Evolutionary conservation across 2,888 invertebrate genomes (phyloP), one percentile per base, ranked within the genome.

Genomic region (Orgyia antiqua): DNA sequence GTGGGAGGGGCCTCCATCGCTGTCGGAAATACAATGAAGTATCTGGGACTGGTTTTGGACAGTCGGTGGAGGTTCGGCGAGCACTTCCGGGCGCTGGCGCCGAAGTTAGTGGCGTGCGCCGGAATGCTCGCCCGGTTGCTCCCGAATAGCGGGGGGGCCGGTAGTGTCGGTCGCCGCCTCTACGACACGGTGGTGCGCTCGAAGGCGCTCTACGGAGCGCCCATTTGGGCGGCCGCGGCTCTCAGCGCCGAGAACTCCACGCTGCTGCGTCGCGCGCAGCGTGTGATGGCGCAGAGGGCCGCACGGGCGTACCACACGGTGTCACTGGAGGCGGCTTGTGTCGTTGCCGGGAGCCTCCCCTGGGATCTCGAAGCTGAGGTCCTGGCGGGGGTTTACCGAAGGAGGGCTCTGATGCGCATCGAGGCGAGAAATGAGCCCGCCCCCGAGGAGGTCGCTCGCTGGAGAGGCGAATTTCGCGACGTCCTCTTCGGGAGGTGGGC

Each of bases 401-500:
- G 18, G 17, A 8, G 10, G 11, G 10, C 25, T 8, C 10, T 11
- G 10, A 25, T 10, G 25, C 25, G 27, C 10, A 10, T 21, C 21
- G 20, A 4, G 2, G 4, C n/a, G n/a, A n/a, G n/a, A n/a, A n/a
- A n/a, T n/a, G 9, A 2, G 20, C 7, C 5, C 5, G 9, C 1
- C n/a, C 9, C 4, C 4, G 20, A 2, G 20, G 20, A 9, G 20
- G 9, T 7, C 20, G 20, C 11, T 8, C 23, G 2, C 15, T 23
- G 23, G 23, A 8, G 23, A 4, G 7, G 10, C 10, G 18, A 15
- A 8, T 8, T 6, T 9, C 23, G 23, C 23, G 4, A 9, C 10
- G 23, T 4, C 84, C 23, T 21, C 31, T 8, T 33, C 36, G 31
- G 43, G 40, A 10, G 33, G 12, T 20, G 23, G 23, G 10, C 10